phyloP scores from a whole-genome alignment of 1,140 invertebrate species.

The Heliconius hewitsoni region DNA sequence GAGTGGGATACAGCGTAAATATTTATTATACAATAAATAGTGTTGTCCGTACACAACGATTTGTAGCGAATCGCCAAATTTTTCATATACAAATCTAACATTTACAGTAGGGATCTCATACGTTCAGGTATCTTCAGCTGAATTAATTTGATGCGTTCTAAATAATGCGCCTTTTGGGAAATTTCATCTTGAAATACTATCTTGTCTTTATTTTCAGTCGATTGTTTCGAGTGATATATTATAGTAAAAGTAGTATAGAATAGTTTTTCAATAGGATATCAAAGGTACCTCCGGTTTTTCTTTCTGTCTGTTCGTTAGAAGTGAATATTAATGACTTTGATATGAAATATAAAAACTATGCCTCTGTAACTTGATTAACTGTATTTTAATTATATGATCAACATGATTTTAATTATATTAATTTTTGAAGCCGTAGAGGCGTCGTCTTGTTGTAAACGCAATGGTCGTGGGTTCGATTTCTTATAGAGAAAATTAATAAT shows the following conservation, averaged over 20 bases:
- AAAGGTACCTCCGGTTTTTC: no score
- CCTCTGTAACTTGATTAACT: no score
- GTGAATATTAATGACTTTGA: no score
- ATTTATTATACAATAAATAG: not conserved
- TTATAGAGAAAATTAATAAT: no score
- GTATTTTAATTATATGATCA: no score
- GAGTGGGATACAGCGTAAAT: not conserved
- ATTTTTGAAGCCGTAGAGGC: no score
- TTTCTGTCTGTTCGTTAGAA: no score
- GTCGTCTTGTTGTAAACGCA: no score
- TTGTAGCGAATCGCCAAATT: not conserved
- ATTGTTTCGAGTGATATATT: not conserved
- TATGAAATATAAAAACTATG: no score
- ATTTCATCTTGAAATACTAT: not conserved
- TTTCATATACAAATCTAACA: not conserved
- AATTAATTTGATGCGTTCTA: slow-evolving; percentile 8
- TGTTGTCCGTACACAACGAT: not conserved
- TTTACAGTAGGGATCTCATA: not conserved
- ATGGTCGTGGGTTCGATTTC: no score
- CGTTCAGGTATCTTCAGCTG: not conserved
- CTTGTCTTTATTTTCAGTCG: not conserved
- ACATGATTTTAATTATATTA: no score
- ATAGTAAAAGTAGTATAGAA: not conserved
- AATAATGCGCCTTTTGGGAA: slow-evolving; percentile 7
- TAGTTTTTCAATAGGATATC: no score